Evolutionary conservation across 2,888 invertebrate species (phyloP).

Genomic region (Byasa hedistus): DNA sequence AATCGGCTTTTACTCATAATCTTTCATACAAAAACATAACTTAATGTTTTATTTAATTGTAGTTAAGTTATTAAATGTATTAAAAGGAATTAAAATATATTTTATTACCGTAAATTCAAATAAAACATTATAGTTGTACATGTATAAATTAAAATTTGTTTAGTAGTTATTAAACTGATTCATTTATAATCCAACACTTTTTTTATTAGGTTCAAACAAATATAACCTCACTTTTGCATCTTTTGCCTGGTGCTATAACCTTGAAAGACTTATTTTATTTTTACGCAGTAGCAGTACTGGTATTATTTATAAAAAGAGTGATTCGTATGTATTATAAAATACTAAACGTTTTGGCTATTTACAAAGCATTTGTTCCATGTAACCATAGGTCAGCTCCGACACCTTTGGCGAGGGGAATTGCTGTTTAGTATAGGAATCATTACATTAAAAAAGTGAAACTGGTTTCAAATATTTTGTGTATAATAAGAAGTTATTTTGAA

Average conservation of each 20-base stretch:
- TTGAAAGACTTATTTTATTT: neutral
- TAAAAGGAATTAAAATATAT: no score
- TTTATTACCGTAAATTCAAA: no score
- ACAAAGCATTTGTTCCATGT: neutral
- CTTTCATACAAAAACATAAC: no score
- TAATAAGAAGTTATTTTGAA: neutral
- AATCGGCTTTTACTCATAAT: no score
- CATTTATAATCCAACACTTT: neutral
- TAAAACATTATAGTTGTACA: no score
- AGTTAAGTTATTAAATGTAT: no score
- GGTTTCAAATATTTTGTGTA: neutral
- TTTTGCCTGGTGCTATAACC: neutral
- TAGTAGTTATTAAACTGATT: neutral
- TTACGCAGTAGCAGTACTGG: neutral
- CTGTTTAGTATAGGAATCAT: conserved; percentile 12
- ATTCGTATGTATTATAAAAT: neutral
- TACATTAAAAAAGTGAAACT: conserved; percentile 7
- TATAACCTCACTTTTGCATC: neutral
- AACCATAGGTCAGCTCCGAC: conserved; percentile 6
- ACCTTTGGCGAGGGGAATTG: conserved; percentile 6
- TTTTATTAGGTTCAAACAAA: neutral
- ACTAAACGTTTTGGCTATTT: conserved; percentile 13
- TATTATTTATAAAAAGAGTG: neutral
- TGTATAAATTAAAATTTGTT: neutral
- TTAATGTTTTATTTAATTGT: no score